Evolutionary conservation across 1,140 invertebrate genomes (phyloP).

Genomic region (Leptinotarsa texana): DNA sequence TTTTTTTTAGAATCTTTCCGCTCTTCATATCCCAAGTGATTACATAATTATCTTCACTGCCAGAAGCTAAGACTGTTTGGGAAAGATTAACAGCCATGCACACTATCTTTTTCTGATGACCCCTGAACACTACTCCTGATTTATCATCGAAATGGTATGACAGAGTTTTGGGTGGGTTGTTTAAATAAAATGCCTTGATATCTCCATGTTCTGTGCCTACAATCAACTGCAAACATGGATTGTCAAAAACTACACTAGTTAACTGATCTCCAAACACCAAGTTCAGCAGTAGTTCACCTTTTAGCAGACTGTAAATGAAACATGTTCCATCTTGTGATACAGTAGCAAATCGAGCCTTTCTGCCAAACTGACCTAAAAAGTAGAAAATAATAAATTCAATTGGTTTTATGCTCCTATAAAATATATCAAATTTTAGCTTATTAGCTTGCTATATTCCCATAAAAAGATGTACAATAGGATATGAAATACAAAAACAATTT

Average conservation of each 20-base stretch:
- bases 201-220: constrained; percentile 72
- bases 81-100: constrained; percentile 73
- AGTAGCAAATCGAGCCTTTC: constrained; percentile 70
- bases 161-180: constrained; percentile 65
- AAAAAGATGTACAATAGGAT: too few species aligned
- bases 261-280: constrained; percentile 75
- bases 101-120: constrained; percentile 70
- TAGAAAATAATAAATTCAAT: neutral
- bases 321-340: constrained; percentile 81
- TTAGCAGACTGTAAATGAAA: constrained; percentile 76
- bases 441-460: too few species aligned
- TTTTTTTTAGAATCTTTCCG: constrained; percentile 68
- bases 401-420: too few species aligned
- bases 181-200: constrained; percentile 70
- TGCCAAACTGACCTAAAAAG: constrained; percentile 54
- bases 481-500: too few species aligned
- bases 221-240: constrained; percentile 71
- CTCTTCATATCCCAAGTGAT: constrained; percentile 80
- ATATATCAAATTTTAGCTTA: too few species aligned
- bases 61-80: constrained; percentile 71
- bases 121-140: constrained; percentile 58
- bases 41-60: constrained; percentile 72
- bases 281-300: constrained; percentile 70
- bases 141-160: constrained; percentile 67
- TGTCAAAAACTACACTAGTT: constrained; percentile 71